phyloP scores from a whole-genome alignment of 1,140 invertebrate genomes.

The Ephestia elutella region DNA sequence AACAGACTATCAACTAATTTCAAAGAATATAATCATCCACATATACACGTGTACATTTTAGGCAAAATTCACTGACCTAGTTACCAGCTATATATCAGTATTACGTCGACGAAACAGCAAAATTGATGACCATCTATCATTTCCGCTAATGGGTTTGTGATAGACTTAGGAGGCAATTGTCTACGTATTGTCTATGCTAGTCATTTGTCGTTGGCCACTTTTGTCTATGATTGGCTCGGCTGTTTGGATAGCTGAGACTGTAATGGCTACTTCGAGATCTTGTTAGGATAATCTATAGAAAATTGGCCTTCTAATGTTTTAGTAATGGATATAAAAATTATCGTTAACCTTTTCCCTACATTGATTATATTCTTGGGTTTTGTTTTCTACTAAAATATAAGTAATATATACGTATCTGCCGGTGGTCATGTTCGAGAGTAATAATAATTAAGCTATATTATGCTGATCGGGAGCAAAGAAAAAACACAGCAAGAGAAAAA shows the following conservation, averaged over 20 bases:
- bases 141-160: constrained; percentile 23
- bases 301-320: too few species aligned
- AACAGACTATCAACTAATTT: too few species aligned
- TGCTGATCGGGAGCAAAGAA: too few species aligned
- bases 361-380: too few species aligned
- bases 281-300: constrained; percentile 7
- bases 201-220: background rate
- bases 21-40: too few species aligned
- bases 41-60: background rate
- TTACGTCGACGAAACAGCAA: background rate
- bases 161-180: constrained; percentile 9
- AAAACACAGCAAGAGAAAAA: too few species aligned
- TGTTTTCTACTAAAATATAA: too few species aligned
- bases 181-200: background rate
- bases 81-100: background rate
- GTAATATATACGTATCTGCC: too few species aligned
- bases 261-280: background rate
- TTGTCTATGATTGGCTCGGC: background rate
- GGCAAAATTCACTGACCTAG: background rate
- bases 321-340: too few species aligned
- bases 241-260: background rate
- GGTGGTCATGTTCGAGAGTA: too few species aligned
- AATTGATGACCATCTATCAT: constrained; percentile 18
- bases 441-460: too few species aligned
- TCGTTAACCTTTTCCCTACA: too few species aligned